phyloP scores from a whole-genome alignment of 1,140 invertebrate genomes.

The Macrosteles quadrilineatus region DNA sequence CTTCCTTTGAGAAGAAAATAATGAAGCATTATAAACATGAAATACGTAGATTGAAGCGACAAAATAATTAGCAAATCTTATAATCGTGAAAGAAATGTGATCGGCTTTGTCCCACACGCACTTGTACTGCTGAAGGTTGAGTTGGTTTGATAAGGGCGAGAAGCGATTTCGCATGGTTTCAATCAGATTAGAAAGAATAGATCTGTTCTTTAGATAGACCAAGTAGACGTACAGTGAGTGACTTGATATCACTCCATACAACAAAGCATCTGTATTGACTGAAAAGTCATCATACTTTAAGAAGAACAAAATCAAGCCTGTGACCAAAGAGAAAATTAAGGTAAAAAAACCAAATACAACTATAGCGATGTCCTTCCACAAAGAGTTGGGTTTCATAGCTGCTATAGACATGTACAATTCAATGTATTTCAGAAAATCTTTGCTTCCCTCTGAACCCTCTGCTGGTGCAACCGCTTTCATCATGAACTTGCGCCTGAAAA shows the following conservation, averaged over 20 bases:
- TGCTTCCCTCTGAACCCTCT: too few species aligned
- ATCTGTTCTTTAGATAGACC: background rate
- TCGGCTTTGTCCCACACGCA: background rate
- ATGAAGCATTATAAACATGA: background rate
- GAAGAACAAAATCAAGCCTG: conserved; percentile 8
- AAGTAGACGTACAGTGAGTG: background rate
- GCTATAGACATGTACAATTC: too few species aligned
- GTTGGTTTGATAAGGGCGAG: background rate
- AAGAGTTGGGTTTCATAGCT: too few species aligned
- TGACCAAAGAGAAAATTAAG: background rate
- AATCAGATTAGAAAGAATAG: background rate
- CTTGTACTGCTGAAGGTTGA: background rate
- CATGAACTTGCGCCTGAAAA: too few species aligned
- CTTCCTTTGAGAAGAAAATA: background rate
- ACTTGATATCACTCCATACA: background rate
- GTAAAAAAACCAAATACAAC: background rate
- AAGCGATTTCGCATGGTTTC: background rate
- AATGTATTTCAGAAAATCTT: too few species aligned
- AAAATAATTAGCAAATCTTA: background rate
- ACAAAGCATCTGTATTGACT: background rate
- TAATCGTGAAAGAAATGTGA: background rate
- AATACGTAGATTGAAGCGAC: background rate
- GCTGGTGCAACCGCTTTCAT: too few species aligned
- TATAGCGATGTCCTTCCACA: too few species aligned
- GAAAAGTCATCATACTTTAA: conserved; percentile 1